Evolutionary conservation across 2,113 vertebrate species (phyloP), one percentile per base, ranked within the genome.

Genomic region (Campylorhamphus procurvoides): DNA sequence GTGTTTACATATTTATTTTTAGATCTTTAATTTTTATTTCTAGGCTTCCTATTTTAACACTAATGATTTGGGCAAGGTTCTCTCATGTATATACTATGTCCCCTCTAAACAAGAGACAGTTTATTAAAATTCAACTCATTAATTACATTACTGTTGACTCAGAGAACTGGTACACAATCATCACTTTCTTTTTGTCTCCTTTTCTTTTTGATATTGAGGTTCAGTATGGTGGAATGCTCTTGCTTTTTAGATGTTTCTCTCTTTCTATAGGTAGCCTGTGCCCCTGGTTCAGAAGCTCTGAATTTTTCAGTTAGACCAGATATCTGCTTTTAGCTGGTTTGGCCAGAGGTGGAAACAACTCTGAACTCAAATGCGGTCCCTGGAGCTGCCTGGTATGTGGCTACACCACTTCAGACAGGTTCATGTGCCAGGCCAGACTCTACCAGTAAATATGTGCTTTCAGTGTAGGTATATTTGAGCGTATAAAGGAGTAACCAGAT

Each of bases 1-100:
- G 44, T 13, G 31, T 3, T 42, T 55, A 25, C 0, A 1, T 20
- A 5, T 24, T 37, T 72, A 13, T 39, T 35, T 55, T n/a, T 4
- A 13, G 37, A 35, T 33, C 7, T 68, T 88, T 33, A 75, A 8
- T 10, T 59, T 71, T 89, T 77, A 35, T 8, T 40, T 69, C 33
- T 67, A 67, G 18, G 18, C 11, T 91, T 66, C 46, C 5, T 17
- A 1, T 44, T 50, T 81, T 78, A 82, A 33, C 7, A 77, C 5
- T 8, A 58, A 71, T 24, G 49, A 35, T 44, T 44, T 11, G 47
- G 16, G n/a, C 24, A 69, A 76, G 19, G 58, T 69, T 63, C 4
- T 74, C 16, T 78, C 22, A 33, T 9, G 13, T 50, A 49, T 60
- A 66, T 1, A 0, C 52, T 58, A 37, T 42, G 8, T 42, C 16